Conservation (phyloP, 92 coral and sea anemone species). For the Meandrina meandrites region DNA sequence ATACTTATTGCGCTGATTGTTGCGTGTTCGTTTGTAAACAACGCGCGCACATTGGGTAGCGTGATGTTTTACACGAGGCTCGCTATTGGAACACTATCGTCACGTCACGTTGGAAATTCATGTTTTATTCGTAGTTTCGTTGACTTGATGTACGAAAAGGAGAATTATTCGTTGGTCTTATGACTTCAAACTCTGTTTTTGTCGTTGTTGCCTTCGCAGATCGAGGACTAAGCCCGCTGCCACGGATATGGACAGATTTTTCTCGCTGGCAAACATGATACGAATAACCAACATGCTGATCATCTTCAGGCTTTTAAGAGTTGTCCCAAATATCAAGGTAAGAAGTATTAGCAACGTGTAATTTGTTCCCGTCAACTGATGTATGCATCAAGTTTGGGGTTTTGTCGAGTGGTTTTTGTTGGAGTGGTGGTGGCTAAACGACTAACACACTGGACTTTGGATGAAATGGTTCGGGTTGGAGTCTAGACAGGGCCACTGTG, state of each 20-base stretch:
- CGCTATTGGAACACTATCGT: too few relatives aligned
- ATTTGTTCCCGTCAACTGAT: neutral
- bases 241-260: slow-evolving; percentile 17
- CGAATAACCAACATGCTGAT: slow-evolving; percentile 90
- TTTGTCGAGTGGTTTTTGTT: too few relatives aligned
- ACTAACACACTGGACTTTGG: too few relatives aligned
- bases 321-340: slow-evolving; percentile 87
- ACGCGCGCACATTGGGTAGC: too few relatives aligned
- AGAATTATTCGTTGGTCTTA: neutral
- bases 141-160: too few relatives aligned
- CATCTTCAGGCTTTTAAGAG: slow-evolving; percentile 82
- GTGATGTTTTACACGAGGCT: too few relatives aligned
- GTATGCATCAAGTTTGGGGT: too few relatives aligned
- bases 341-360: neutral
- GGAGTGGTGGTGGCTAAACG: too few relatives aligned
- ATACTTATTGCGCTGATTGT: neutral
- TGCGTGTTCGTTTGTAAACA: neutral
- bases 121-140: too few relatives aligned
- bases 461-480: too few relatives aligned
- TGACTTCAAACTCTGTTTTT: neutral
- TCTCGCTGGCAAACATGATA: slow-evolving; percentile 73
- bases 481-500: too few relatives aligned
- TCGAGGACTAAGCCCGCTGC: neutral
- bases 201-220: neutral
- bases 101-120: too few relatives aligned